Conservation (phyloP, 1,140 invertebrate genomes). For the Pseudobourletiella spinata region DNA sequence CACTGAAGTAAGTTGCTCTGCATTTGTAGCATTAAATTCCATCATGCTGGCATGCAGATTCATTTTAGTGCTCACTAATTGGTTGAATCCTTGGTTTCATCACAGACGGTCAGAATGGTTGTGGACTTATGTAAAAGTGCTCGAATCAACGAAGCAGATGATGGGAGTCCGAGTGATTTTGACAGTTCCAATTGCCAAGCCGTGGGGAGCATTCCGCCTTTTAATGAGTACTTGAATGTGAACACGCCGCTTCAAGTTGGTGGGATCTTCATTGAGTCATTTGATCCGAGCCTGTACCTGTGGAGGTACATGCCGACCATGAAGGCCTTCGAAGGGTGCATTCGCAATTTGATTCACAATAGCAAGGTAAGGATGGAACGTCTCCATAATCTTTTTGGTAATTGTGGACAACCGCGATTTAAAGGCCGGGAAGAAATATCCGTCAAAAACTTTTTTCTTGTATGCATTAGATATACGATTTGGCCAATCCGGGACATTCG, state of each 20-base stretch:
- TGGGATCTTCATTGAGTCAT: constrained; percentile 74
- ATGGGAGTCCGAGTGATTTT: constrained; percentile 70
- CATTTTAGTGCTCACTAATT: no score
- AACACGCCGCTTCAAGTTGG: constrained; percentile 90
- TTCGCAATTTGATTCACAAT: constrained; percentile 89
- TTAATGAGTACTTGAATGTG: constrained; percentile 94
- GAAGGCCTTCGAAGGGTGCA: constrained; percentile 76
- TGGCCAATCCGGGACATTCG: constrained; percentile 75
- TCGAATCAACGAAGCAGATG: constrained; percentile 73
- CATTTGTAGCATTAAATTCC: background rate
- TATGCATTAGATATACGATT: constrained; percentile 62
- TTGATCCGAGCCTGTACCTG: constrained; percentile 72
- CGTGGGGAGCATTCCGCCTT: constrained; percentile 76
- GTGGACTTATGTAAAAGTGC: constrained; percentile 85
- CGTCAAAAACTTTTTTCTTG: background rate
- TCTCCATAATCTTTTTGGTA: no score
- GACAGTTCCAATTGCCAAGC: constrained; percentile 81
- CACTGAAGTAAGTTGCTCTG: constrained; percentile 54
- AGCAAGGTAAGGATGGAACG: constrained; percentile 54
- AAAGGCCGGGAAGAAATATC: no score
- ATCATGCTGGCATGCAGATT: no score
- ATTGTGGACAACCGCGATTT: no score
- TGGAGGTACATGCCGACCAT: constrained; percentile 78
- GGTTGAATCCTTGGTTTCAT: no score
- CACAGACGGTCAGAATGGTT: constrained; percentile 71